Percentiles rank a stretch among this genome's conserved stretches.
phyloP scores from a whole-genome alignment of 2,888 invertebrate species.

The Callimorpha dominula region DNA sequence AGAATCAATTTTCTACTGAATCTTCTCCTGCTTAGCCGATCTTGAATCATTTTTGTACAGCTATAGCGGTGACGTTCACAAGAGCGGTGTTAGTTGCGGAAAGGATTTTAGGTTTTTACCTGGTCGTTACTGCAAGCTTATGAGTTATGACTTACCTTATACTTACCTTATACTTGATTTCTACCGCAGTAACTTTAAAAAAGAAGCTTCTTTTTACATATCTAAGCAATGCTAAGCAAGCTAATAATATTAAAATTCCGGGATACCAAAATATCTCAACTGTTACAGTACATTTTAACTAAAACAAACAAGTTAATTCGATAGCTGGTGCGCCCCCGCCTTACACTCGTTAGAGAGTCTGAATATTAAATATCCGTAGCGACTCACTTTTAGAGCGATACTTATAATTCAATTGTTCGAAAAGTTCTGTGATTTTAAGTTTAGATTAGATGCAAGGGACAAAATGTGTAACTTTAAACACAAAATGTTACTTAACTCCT shows the following conservation, averaged over 20 bases:
- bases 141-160: no score
- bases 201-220: no score
- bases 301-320: slow-evolving; percentile 45
- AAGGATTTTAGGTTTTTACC: no score
- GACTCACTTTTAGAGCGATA: slow-evolving; percentile 34
- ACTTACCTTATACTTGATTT: no score
- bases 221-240: background rate
- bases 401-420: slow-evolving; percentile 33
- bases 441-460: background rate
- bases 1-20: no score
- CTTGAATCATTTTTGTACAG: no score
- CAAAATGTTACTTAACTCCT: background rate
- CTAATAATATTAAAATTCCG: background rate
- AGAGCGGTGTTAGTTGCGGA: no score
- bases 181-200: no score
- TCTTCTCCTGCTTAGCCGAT: no score
- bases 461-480: background rate
- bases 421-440: background rate
- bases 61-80: no score
- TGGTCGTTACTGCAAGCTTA: no score
- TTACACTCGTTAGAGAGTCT: slow-evolving; percentile 54
- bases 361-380: slow-evolving; percentile 59
- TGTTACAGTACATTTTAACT: background rate
- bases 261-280: slow-evolving; percentile 5
- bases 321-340: slow-evolving; percentile 33